Evolutionary conservation across 2,113 vertebrate genomes (phyloP).

Genomic region (Ammodytes marinus): DNA sequence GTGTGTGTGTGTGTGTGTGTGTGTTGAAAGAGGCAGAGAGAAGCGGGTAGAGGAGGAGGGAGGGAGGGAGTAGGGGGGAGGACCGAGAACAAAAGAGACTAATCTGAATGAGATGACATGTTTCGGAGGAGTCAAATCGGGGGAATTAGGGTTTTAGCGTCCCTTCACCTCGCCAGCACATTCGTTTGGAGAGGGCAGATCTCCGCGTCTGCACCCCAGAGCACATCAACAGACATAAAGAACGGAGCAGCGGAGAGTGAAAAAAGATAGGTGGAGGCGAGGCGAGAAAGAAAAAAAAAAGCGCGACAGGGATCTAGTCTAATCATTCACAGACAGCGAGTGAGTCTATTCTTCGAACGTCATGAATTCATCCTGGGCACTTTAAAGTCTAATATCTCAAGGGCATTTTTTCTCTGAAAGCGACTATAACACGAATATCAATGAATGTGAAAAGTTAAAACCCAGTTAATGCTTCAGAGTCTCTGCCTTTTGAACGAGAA

Average conservation of each 20-base stretch:
- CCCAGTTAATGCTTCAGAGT: conserved; percentile 33
- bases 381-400: conserved; percentile 67
- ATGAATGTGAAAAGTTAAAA: conserved; percentile 67
- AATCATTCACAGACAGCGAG: conserved; percentile 73
- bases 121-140: conserved; percentile 81
- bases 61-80: conserved; percentile 35
- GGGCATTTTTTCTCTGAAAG: conserved; percentile 65
- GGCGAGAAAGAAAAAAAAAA: not conserved
- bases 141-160: conserved; percentile 82
- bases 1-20: not conserved
- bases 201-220: conserved; percentile 55
- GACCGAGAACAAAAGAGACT: conserved; percentile 84
- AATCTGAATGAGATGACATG: conserved; percentile 85
- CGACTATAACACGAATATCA: conserved; percentile 45
- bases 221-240: conserved; percentile 66
- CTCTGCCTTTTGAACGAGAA: conserved; percentile 41
- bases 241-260: conserved; percentile 44
- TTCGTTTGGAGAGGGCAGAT: conserved; percentile 80
- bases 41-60: conserved; percentile 23
- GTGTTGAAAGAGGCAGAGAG: conserved; percentile 28
- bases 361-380: conserved; percentile 70
- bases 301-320: conserved; percentile 58
- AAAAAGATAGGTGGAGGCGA: conserved; percentile 47
- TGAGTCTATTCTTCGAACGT: conserved; percentile 68
- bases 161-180: conserved; percentile 75